A percentile compares a stretch with the other conserved stretches of the same genome.
Evolutionary conservation across 2,797 vertebrate species (phyloP).

Genomic region (Ceyx erithaca): DNA sequence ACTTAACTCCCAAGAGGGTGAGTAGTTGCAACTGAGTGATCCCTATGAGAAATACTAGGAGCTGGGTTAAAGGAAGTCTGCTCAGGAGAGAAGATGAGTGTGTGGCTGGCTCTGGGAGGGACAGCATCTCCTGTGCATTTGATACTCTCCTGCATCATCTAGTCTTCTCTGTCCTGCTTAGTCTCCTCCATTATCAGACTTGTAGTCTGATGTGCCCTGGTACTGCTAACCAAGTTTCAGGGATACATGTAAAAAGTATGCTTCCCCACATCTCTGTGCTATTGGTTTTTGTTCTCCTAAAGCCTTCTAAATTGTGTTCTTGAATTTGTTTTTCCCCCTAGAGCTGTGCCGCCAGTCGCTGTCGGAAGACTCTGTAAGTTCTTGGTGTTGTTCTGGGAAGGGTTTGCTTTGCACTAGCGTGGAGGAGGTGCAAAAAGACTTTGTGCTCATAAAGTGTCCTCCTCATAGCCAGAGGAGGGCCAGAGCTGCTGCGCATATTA

Average conservation of each 20-base stretch:
- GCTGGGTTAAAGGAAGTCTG: background rate
- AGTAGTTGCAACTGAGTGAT: background rate
- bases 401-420: background rate
- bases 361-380: slow-evolving; percentile 95
- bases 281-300: background rate
- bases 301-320: slow-evolving; percentile 3
- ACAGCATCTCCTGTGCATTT: background rate
- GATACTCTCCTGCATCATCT: background rate
- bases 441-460: background rate
- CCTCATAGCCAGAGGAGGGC: background rate
- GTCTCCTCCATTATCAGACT: background rate
- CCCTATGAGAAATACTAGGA: background rate
- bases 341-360: slow-evolving; percentile 92
- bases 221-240: background rate
- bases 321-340: slow-evolving; percentile 66
- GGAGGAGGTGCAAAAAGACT: background rate
- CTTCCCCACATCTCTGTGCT: background rate
- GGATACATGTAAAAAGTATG: background rate
- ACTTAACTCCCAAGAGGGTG: background rate
- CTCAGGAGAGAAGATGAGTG: background rate
- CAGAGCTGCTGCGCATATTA: background rate
- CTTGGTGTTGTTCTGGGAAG: background rate
- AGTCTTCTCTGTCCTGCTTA: background rate
- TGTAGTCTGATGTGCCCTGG: background rate
- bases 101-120: background rate